These are phyloP conservation scores for Tinamus major DNA, from an alignment of 2,797 vertebrate genomes.

Conservation along the genomic window DNA sequence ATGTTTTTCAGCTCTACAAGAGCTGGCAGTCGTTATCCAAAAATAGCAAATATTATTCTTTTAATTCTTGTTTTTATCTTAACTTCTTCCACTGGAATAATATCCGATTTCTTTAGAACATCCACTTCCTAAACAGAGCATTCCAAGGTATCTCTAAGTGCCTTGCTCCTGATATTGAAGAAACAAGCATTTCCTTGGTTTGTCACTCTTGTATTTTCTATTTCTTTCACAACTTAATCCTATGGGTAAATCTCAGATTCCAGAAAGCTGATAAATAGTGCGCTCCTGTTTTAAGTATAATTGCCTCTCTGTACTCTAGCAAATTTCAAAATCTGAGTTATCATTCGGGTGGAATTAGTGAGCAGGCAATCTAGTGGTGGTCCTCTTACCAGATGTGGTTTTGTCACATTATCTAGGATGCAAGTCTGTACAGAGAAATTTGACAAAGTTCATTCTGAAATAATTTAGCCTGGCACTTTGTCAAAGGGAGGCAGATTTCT, in stretches of 20 bases:
- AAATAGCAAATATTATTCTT: conserved; percentile 17
- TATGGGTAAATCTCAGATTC: neutral
- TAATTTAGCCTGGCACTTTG: neutral
- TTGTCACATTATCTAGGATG: neutral
- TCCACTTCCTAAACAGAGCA: neutral
- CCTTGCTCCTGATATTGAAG: conserved; percentile 1
- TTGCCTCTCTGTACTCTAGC: neutral
- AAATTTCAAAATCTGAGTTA: conserved; percentile 4
- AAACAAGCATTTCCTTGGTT: conserved; percentile 6
- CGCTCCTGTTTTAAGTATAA: neutral
- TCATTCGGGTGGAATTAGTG: neutral
- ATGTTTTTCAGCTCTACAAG: neutral
- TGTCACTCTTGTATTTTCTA: neutral
- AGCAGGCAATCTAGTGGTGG: rapidly evolving
- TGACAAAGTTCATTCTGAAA: neutral
- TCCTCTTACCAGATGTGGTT: neutral
- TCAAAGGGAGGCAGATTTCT: neutral
- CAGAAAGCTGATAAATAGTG: neutral
- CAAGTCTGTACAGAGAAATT: neutral
- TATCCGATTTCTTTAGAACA: neutral
- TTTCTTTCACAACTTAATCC: conserved; percentile 10
- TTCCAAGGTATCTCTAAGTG: neutral
- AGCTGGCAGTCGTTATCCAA: neutral
- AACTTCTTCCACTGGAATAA: conserved; percentile 2
- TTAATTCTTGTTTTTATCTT: conserved; percentile 16